Evolutionary conservation across 2,888 invertebrate species (phyloP), one percentile per base, ranked within the genome.

Genomic region (Alcis repandata): DNA sequence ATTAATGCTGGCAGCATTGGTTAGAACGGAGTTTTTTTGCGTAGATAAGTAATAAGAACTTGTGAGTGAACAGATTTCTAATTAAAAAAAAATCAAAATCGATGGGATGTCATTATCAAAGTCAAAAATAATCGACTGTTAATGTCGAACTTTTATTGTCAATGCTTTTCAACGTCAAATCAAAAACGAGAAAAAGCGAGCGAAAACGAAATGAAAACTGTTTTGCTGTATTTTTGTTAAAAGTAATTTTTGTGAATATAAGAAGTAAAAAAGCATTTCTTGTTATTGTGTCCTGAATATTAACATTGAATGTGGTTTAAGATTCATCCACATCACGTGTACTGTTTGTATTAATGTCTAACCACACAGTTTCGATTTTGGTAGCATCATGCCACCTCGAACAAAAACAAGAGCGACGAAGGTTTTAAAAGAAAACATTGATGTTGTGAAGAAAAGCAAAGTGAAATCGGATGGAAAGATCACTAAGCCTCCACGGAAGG

Each of bases 361-460:
- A 40, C 46, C 46, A 48, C n/a, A 19, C 53, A 54, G 33, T 65
- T 65, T 52, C 43, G 40, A 52, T 60, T 62, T 73, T 64, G 59
- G 20, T 67, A 76, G 74, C 85, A 76, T 84, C 84, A 91, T 92
- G 91, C 87, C 91, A 74, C 87, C 91, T 38, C 86, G 83, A 80
- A 87, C 85, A 40, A 86, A 86, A 78, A 78, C 82, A 40, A 76
- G 74, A 79, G 77, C 75, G 63, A 69, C 79, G 9, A 91, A 86
- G 82, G 74, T 77, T 68, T 75, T 78, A 11, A 91, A 90, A 71
- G 91, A 91, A 83, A 91, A 89, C 68, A 72, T 82, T 62, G 75
- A 75, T 53, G 46, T 61, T 43, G 73, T 71, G 13, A 67, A 68
- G 13, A 69, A 67, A 54, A 83, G 78, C 67, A 85, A 79, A 38